Base-by-base conservation (phyloP, 2,888 invertebrate genomes). In the Emesis russula region DNA sequence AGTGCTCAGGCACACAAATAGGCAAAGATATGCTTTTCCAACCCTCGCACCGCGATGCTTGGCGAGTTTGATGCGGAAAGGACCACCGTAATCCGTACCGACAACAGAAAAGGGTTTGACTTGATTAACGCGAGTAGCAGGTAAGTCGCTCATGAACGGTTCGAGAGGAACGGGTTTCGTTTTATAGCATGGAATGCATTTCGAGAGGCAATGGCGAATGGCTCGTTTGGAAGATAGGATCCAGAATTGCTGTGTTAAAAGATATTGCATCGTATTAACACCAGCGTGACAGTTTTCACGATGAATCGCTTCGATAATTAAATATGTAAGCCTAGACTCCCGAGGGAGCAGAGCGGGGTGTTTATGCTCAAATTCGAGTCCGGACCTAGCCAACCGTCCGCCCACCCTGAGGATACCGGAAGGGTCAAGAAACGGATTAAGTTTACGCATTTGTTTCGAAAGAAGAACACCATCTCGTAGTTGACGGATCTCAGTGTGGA, bases 321-420 rank as follows among this genome's bases (percentile, higher is more conserved):
- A 58, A 11, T 25, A 58, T 2, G 83, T 85, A 25, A 88, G 33
- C 33, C 25, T 66, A 53, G 58, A 78, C 53, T 81, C 25, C 33
- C 44, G 41, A 4, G 88, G 88, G 36, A 89, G 70, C 6, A 89
- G 44, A 11, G 78, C 85, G 2, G 88, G 88, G 73, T 85, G 88
- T 70, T 80, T 82, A 25, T 85, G 83, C 41, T 85, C 87, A 41
- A 68, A 89, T 63, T 80, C 85, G n/a, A 89, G 38, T 3, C 87
- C 89, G 18, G 89, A 82, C 13, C 83, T 76, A 13, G 83, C 73
- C 7, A 89, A 58, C 18, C 89, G 73, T 48, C 89, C 89, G 71
- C 88, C 88, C 81, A 88, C 88, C 71, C 88, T 86, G 53, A 88
- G 84, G n/a, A 88, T 33, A 66, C 89, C 86, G n/a, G 73, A 53